A percentile compares a stretch with the other conserved stretches of the same genome.
Evolutionary conservation across 2,113 vertebrate species (phyloP).

Genomic region (Anser brachyrhynchus): DNA sequence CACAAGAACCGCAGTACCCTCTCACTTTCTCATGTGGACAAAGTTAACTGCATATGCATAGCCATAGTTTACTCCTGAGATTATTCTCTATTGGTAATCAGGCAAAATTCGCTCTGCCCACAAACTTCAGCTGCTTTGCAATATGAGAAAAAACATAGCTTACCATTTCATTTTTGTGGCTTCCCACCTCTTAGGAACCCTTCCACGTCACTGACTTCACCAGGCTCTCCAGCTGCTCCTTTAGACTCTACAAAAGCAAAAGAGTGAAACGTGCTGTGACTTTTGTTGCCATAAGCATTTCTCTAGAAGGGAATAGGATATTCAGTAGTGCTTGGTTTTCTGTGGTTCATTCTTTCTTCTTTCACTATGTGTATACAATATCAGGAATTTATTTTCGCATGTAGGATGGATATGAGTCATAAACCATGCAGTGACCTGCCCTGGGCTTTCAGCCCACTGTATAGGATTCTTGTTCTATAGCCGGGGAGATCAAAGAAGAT

Average conservation of each 20-base stretch:
- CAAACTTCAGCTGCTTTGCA: background rate
- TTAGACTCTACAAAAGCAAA: background rate
- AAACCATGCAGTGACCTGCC: background rate
- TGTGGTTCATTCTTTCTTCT: background rate
- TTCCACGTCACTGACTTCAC: accelerated
- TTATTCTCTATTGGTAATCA: background rate
- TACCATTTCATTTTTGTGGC: slow-evolving; percentile 51
- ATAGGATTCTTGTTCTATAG: background rate
- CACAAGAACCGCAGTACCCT: background rate
- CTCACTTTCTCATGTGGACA: background rate
- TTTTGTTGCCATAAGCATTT: background rate
- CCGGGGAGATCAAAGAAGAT: background rate
- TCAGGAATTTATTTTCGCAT: background rate
- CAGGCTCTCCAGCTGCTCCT: background rate
- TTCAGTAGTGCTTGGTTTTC: background rate
- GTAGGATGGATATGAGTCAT: background rate
- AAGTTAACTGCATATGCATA: accelerated
- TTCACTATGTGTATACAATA: background rate
- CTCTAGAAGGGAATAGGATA: background rate
- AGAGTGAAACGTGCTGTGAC: background rate
- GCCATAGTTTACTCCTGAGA: background rate
- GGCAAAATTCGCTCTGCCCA: background rate
- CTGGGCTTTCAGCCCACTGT: background rate
- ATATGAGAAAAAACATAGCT: background rate
- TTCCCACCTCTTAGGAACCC: background rate